These are phyloP conservation scores for Chrysomela aeneicollis DNA, from an alignment of 2,888 invertebrate species.

Conservation along the genomic window DNA sequence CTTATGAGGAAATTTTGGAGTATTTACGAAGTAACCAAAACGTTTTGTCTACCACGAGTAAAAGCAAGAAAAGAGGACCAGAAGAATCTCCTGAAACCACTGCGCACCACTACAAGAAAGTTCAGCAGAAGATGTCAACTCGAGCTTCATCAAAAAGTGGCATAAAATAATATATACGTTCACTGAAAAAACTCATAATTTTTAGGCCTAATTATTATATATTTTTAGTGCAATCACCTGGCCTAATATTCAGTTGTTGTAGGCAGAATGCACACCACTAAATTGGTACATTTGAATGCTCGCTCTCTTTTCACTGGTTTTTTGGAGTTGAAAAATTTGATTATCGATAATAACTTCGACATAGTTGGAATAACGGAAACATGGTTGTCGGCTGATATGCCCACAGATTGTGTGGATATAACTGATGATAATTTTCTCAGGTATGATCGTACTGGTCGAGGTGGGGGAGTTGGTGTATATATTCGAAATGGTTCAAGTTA, in stretches of 20 bases:
- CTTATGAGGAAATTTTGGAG: not conserved
- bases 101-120: too few relatives aligned
- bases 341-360: not conserved
- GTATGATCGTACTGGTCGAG: not conserved
- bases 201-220: too few relatives aligned
- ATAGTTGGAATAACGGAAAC: conserved; percentile 11
- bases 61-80: not conserved
- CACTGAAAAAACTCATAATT: too few relatives aligned
- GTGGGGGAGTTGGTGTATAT: conserved; percentile 5
- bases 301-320: conserved; percentile 5
- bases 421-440: not conserved
- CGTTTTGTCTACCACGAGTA: too few relatives aligned
- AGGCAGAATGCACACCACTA: not conserved
- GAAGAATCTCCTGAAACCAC: not conserved
- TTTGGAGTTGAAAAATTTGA: conserved; percentile 8
- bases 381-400: not conserved
- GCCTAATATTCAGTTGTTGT: conserved; percentile 3
- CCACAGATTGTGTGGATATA: not conserved
- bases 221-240: not conserved
- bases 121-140: too few relatives aligned
- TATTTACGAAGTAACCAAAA: too few relatives aligned
- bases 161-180: too few relatives aligned
- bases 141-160: too few relatives aligned
- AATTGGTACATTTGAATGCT: not conserved
- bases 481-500: not conserved